These are phyloP conservation scores for Myotis lucifugus DNA, from an alignment of 2,113 vertebrate species.

Conservation along the genomic window DNA sequence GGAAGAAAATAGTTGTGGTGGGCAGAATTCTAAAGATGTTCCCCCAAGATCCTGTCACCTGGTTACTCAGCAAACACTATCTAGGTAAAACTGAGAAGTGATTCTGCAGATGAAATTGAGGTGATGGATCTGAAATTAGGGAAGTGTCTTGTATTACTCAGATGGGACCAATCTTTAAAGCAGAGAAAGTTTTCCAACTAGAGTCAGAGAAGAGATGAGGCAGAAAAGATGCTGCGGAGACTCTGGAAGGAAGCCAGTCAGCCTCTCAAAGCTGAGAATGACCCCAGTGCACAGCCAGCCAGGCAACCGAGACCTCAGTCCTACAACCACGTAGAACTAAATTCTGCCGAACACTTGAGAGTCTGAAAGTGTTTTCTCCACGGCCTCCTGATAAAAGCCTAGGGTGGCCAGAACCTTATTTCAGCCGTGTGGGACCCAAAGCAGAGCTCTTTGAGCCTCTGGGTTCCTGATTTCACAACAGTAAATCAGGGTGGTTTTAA, in stretches of 20 bases:
- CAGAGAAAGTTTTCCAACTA: neutral
- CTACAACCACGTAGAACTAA: neutral
- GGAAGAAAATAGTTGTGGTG: neutral
- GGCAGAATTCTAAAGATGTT: neutral
- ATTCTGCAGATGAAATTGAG: neutral
- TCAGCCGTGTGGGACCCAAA: neutral
- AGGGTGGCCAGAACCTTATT: neutral
- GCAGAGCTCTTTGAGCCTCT: neutral
- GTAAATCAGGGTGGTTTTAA: neutral
- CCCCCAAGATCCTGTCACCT: neutral
- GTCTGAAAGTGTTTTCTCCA: neutral
- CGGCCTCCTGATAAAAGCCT: neutral
- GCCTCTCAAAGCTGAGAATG: neutral
- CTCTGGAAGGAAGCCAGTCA: accelerated
- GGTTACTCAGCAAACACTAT: neutral
- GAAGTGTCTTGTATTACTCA: neutral
- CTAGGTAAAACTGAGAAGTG: neutral
- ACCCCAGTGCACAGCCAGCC: neutral
- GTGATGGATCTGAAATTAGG: neutral
- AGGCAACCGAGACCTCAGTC: neutral
- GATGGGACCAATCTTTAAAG: neutral
- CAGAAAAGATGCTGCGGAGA: neutral
- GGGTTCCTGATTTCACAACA: neutral
- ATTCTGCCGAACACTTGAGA: neutral
- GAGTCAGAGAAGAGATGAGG: neutral